Conservation (phyloP, 2,113 vertebrate genomes). For the Oxyura jamaicensis region DNA sequence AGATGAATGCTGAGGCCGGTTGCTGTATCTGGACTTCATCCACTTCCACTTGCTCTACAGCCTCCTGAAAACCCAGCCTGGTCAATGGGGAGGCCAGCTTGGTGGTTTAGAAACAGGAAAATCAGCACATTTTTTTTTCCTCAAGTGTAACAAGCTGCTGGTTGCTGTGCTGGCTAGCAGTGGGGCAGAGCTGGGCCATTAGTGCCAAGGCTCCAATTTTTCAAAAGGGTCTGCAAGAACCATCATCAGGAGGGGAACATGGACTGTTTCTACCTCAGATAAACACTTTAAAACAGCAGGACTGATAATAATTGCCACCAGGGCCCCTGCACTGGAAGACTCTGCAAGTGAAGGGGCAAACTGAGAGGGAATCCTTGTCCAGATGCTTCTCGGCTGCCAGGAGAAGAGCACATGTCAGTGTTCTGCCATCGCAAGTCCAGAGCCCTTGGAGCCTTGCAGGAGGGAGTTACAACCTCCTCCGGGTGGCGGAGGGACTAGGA, state of each 20-base stretch:
- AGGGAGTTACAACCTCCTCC: not conserved
- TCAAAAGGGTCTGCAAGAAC: not conserved
- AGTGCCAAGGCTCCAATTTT: not conserved
- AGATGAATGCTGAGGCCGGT: not conserved
- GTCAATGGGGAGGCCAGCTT: not conserved
- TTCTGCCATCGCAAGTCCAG: not conserved
- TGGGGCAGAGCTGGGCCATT: not conserved
- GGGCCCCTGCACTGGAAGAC: no score
- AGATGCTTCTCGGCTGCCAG: not conserved
- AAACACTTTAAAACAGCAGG: not conserved
- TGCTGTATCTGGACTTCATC: not conserved
- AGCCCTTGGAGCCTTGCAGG: not conserved
- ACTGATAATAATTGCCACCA: not conserved
- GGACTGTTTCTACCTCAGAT: not conserved
- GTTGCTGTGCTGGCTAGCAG: not conserved
- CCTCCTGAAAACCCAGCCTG: not conserved
- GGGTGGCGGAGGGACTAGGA: not conserved
- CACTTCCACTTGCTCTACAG: not conserved
- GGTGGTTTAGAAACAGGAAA: not conserved
- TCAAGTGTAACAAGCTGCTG: not conserved
- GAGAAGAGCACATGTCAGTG: not conserved
- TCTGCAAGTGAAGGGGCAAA: rapidly evolving
- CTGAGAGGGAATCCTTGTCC: not conserved
- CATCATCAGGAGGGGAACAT: not conserved
- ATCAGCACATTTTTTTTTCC: not conserved